Base-by-base conservation (phyloP, 2,888 invertebrate genomes). In the Heliconius ethilla region DNA sequence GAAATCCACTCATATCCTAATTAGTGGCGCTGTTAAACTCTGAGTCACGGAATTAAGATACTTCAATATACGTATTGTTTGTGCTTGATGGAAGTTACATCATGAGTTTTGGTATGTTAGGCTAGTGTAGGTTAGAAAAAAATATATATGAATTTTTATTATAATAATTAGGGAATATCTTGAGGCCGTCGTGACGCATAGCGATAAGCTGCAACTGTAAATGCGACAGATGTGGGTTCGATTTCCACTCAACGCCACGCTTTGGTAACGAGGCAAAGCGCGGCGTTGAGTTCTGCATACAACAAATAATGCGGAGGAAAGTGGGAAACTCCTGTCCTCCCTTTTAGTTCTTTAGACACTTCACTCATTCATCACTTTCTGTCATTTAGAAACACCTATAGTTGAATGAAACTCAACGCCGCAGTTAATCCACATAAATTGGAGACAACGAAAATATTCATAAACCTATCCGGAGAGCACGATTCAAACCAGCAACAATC, bases 1-100 rank as follows among this genome's bases (percentile, higher is more conserved):
- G 80, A 82, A 85, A 85, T 85, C 85, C 82, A 82, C 84, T 83
- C 84, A 86, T 84, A 85, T 88, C 87, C 86, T 87, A 87, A 87
- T 87, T 87, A 85, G 85, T 84, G 82, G 77, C 83, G 84, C 82
- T 81, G 83, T 83, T 72, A 75, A 73, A 73, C 67, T 73, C 76
- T 79, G 80, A 80, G 45, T 78, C 81, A 80, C 73, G 76, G 82
- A 85, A 82, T 87, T 85, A 85, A 73, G 78, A 77, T 70, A 59
- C 65, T 75, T 70, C 55, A 70, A 63, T 70, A 25, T 40, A 29
- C 27, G 25, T 55, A 70, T 70, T 55, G 75, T 22, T 37, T 70
- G 27, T 10, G 63, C 37, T 15, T 75, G 22, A 29, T 55, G 11
- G 18, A 22, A 45, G 29, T 62, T 45, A 45, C 67, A 70, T 72